phyloP scores from a whole-genome alignment of 2,888 invertebrate species.

The Lymantria monacha region DNA sequence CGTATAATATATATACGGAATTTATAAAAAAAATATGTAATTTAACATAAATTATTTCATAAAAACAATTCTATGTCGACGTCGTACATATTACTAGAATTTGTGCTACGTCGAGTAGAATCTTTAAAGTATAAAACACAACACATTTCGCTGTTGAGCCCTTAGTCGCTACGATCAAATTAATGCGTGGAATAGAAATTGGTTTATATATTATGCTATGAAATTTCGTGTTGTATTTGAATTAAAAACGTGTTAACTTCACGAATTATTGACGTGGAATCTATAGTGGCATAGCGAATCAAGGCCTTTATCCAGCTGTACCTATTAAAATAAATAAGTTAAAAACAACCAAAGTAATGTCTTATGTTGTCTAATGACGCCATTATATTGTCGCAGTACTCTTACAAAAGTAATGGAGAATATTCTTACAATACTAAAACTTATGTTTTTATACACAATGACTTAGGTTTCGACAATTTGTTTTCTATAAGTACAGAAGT shows the following conservation, averaged over 20 bases:
- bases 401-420: constrained; percentile 78
- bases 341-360: constrained; percentile 62
- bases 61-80: constrained; percentile 43
- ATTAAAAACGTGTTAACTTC: too few species aligned
- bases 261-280: too few species aligned
- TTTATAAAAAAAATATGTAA: constrained; percentile 62
- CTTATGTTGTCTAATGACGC: constrained; percentile 73
- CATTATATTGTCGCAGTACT: constrained; percentile 73
- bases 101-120: constrained; percentile 40
- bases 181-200: too few species aligned
- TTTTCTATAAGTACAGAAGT: constrained; percentile 80
- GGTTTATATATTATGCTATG: too few species aligned
- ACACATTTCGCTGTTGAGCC: constrained; percentile 20
- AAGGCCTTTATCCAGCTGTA: constrained; percentile 33
- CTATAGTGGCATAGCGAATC: not conserved
- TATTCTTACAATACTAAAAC: constrained; percentile 75
- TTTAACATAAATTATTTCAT: constrained; percentile 69
- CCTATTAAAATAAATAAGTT: constrained; percentile 75
- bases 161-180: too few species aligned
- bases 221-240: too few species aligned
- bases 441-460: constrained; percentile 81
- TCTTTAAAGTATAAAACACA: constrained; percentile 26
- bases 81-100: constrained; percentile 34
- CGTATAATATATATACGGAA: constrained; percentile 66
- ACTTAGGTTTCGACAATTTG: constrained; percentile 82